Percentiles rank a stretch among this genome's conserved stretches.
These are phyloP conservation scores for Phalera bucephala DNA, from an alignment of 2,888 invertebrate genomes.

Conservation along the genomic window DNA sequence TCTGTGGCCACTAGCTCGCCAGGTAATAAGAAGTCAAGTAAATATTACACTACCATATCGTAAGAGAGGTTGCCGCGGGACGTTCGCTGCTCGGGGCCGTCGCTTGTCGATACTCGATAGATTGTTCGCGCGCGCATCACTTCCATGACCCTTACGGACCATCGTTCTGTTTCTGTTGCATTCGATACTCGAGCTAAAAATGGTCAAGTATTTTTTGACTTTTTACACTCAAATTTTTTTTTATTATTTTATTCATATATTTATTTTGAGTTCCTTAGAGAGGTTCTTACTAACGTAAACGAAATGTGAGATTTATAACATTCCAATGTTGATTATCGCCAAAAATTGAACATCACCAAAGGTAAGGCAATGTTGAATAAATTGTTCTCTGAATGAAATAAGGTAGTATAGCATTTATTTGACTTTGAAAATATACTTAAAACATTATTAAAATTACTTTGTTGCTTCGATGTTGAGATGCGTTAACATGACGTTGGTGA, in stretches of 20 bases:
- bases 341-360: conserved; percentile 72
- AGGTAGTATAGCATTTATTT: conserved; percentile 84
- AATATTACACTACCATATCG: conserved; percentile 84
- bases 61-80: conserved; percentile 61
- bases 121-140: conserved; percentile 36
- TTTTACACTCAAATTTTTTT: conserved; percentile 83
- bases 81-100: conserved; percentile 22
- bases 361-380: conserved; percentile 74
- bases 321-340: conserved; percentile 73
- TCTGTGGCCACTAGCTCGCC: conserved; percentile 85
- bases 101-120: conserved; percentile 13
- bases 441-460: conserved; percentile 33
- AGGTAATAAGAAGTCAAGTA: conserved; percentile 84
- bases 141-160: conserved; percentile 51
- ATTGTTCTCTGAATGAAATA: conserved; percentile 64
- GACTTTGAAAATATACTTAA: conserved; percentile 59
- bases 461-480: conserved; percentile 48
- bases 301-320: conserved; percentile 70
- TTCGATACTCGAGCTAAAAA: conserved; percentile 78
- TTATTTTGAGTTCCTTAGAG: conserved; percentile 64
- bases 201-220: conserved; percentile 84
- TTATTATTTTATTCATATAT: conserved; percentile 44
- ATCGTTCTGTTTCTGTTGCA: conserved; percentile 75
- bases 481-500: conserved; percentile 40
- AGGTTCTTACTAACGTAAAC: conserved; percentile 50